Conservation (phyloP, 2,113 vertebrate genomes). For the Henicopernis longicauda region DNA sequence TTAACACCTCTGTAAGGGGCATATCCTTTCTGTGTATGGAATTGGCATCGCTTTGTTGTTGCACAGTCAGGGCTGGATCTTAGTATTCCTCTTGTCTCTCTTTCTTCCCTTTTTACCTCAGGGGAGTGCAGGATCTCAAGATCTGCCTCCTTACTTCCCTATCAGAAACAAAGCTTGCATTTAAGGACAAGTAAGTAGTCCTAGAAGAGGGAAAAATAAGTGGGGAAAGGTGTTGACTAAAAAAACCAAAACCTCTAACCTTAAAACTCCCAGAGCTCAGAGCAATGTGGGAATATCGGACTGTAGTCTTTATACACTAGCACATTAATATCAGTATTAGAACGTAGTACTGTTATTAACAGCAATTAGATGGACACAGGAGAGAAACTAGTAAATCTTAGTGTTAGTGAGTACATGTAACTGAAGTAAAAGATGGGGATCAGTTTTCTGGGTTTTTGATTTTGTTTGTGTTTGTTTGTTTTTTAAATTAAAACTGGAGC, state of each 20-base stretch:
- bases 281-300: not conserved
- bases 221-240: not conserved
- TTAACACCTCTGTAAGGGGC: not conserved
- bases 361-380: not conserved
- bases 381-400: not conserved
- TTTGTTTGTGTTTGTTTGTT: no score
- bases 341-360: not conserved
- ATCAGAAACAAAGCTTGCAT: not conserved
- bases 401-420: not conserved
- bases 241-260: rapidly evolving
- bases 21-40: not conserved
- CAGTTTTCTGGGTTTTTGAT: not conserved
- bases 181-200: not conserved
- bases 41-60: not conserved
- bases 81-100: not conserved
- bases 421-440: not conserved
- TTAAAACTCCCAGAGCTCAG: not conserved
- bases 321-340: not conserved
- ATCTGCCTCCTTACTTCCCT: not conserved
- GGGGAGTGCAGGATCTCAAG: not conserved
- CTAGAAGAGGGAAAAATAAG: not conserved
- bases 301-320: not conserved
- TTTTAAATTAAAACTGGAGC: not conserved
- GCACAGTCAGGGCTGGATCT: not conserved
- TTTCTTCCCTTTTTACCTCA: not conserved